Evolutionary conservation across 2,888 invertebrate genomes (phyloP), one percentile per base, ranked within the genome.

Genomic region (Melanophora roralis): DNA sequence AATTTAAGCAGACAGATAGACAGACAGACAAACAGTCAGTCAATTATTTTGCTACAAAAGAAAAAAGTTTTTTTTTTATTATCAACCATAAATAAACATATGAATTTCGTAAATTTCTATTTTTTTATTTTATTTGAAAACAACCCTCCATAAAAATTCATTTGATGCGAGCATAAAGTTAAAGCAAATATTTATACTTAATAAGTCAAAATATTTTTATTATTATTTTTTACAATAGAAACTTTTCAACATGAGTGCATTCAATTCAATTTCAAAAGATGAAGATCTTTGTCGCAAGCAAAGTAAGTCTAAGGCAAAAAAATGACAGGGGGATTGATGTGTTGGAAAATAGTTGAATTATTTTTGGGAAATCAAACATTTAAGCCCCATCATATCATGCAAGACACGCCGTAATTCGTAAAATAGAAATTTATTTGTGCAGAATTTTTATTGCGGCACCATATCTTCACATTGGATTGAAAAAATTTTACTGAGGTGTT

Each of bases 231-330:
- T 21, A 12, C 40, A 3, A 38, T 72, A 38, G 74, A 74, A 74
- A 69, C 74, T 74, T 74, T 79, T 79, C 74, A 79, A 75, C 65
- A 60, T 79, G 74, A 75, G 53, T 67, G 69, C 65, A 79, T 79
- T 55, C 27, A 38, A 72, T 59, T 49, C 69, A 47, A 32, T 16
- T 47, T 57, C 47, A 47, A 49, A 27, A 49, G 47, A 27, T 21
- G 14, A 12, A 53, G 40, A 55, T 45, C 43, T 67, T 36, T 53
- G 2, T 38, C 19, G 12, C 14, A 47, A 19, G 6, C 6, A 34
- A 16, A 32, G 4, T 11, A 27, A 23, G 9, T 1, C 16, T 6
- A 9, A 2, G 27, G 6, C 23, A 16, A 49, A 49, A 27, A 43
- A 38, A 51, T 65, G 38, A 32, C 27, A 51, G 32, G 2, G 4